These are phyloP conservation scores for Catharus ustulatus DNA, from an alignment of 2,797 vertebrate genomes.

Conservation along the genomic window DNA sequence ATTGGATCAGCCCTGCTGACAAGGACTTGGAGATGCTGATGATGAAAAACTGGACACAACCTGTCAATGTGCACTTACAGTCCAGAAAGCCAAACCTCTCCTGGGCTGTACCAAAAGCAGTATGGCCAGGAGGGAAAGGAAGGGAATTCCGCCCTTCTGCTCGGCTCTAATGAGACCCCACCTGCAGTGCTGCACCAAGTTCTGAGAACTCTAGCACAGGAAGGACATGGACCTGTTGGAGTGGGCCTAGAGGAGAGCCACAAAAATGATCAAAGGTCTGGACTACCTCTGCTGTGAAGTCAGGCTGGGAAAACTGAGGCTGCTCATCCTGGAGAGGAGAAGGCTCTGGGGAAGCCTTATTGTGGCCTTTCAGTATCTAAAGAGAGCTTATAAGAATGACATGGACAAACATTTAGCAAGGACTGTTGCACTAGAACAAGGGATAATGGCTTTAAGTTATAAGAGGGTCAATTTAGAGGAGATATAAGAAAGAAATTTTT, in stretches of 20 bases:
- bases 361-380: neutral
- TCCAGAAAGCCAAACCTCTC: neutral
- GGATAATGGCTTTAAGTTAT: neutral
- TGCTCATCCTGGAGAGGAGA: neutral
- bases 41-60: neutral
- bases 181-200: neutral
- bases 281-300: neutral
- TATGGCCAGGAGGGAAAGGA: neutral
- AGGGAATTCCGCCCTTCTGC: neutral
- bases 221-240: neutral
- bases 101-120: neutral
- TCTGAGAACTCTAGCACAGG: neutral
- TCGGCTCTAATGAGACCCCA: neutral
- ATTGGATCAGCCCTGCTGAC: neutral
- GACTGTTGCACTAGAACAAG: neutral
- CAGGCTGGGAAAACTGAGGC: neutral
- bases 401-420: neutral
- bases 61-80: neutral
- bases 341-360: neutral
- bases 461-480: neutral
- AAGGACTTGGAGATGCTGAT: neutral
- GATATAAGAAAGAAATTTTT: neutral
- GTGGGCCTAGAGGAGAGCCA: neutral
- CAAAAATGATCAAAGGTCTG: neutral
- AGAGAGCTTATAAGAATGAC: neutral